phyloP scores from a whole-genome alignment of 2,888 invertebrate species.

The Lumbricus terrestris region DNA sequence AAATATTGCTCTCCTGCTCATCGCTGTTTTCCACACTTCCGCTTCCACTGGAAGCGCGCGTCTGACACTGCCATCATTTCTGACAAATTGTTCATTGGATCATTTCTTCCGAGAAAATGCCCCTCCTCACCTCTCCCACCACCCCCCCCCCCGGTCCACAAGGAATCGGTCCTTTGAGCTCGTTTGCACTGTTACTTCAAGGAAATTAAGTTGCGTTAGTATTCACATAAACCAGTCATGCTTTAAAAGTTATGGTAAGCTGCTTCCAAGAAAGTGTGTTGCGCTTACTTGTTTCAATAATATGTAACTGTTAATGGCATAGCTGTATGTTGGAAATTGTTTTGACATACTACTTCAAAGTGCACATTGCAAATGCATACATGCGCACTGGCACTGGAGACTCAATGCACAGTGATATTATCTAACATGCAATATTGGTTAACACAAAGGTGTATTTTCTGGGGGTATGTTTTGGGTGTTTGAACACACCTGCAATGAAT shows the following conservation, averaged over 20 bases:
- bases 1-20: slow-evolving; percentile 3
- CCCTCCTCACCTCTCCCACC: too few species aligned
- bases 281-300: too few species aligned
- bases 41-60: neutral
- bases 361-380: neutral
- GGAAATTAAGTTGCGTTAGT: neutral
- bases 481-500: too few species aligned
- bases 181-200: neutral
- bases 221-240: neutral
- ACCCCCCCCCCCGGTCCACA: neutral
- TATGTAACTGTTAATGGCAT: too few species aligned
- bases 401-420: too few species aligned
- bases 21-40: neutral
- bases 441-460: too few species aligned
- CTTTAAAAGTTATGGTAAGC: neutral
- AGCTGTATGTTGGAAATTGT: neutral
- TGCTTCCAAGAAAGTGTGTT: neutral
- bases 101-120: neutral
- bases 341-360: neutral
- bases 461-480: too few species aligned
- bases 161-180: neutral
- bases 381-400: too few species aligned
- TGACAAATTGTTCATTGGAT: neutral
- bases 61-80: neutral
- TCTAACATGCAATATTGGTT: too few species aligned